A percentile compares a stretch with the other conserved stretches of the same genome.
These are phyloP conservation scores for Callorhinus ursinus DNA, from an alignment of 2,113 vertebrate species.

Conservation along the genomic window DNA sequence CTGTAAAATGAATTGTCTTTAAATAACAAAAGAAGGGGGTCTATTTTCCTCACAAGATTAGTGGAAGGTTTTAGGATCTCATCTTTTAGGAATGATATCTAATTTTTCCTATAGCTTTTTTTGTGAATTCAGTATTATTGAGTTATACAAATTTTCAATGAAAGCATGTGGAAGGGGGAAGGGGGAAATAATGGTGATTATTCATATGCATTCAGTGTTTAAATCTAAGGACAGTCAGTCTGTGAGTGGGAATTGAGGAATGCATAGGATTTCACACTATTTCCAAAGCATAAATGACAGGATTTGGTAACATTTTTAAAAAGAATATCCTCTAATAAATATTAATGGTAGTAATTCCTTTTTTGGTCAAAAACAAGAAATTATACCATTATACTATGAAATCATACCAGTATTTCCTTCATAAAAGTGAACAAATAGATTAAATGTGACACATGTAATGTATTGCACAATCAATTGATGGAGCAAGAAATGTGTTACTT, in stretches of 20 bases:
- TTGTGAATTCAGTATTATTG: not conserved
- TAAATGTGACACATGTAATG: not conserved
- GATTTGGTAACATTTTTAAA: not conserved
- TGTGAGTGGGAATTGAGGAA: not conserved
- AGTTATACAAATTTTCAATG: slow-evolving; percentile 22
- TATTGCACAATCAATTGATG: not conserved
- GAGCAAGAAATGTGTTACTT: not conserved
- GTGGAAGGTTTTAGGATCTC: not conserved
- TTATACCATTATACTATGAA: not conserved
- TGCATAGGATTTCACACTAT: not conserved
- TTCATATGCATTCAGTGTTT: not conserved
- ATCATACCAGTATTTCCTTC: not conserved
- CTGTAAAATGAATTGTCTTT: not conserved
- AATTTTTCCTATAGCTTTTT: not conserved
- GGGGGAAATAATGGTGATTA: not conserved
- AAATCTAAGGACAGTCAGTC: not conserved
- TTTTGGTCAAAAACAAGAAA: not conserved
- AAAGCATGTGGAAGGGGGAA: not conserved
- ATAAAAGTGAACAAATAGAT: not conserved
- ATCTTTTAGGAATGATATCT: not conserved
- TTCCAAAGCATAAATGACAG: slow-evolving; percentile 8
- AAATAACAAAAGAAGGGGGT: not conserved
- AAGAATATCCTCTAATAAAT: not conserved
- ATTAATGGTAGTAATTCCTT: not conserved
- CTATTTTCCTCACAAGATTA: not conserved